These are phyloP conservation scores for Sparidentex hasta DNA, from an alignment of 2,797 vertebrate species.

Conservation along the genomic window DNA sequence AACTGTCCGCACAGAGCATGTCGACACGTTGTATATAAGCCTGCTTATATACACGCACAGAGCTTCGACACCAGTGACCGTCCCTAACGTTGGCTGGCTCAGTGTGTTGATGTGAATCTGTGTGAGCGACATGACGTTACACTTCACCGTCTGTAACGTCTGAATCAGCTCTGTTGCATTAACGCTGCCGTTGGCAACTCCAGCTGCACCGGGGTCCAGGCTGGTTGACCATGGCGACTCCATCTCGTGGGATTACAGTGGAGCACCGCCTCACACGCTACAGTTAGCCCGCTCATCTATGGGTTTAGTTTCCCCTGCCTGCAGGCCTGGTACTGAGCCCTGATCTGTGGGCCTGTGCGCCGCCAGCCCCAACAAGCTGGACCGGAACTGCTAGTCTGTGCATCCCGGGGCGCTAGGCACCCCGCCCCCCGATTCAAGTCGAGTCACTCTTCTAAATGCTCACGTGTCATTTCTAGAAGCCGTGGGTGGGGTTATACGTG, in stretches of 20 bases:
- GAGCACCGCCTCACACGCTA: slow-evolving; percentile 1
- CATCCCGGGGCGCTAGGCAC: slow-evolving; percentile 5
- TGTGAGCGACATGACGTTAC: too few species aligned
- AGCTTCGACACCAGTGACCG: not conserved
- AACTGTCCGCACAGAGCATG: not conserved
- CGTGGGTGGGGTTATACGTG: slow-evolving; percentile 78
- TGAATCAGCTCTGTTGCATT: not conserved
- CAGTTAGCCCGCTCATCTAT: not conserved
- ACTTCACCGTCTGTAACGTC: not conserved
- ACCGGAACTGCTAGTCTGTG: not conserved
- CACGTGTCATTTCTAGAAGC: slow-evolving; percentile 78
- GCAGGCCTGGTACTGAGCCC: not conserved
- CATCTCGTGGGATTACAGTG: slow-evolving; percentile 34
- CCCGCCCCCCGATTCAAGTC: slow-evolving; percentile 38
- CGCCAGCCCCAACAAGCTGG: too few species aligned
- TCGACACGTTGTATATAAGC: not conserved
- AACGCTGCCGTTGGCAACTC: not conserved
- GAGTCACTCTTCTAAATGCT: slow-evolving; percentile 62
- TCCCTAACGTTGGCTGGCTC: too few species aligned
- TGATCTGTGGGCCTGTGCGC: not conserved
- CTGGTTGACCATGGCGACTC: slow-evolving; percentile 21
- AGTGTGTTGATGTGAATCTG: too few species aligned
- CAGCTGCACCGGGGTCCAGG: not conserved
- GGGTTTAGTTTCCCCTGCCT: not conserved
- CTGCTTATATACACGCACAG: not conserved